Conservation (phyloP, 2,888 invertebrate species). For the Coelinius sp. region DNA sequence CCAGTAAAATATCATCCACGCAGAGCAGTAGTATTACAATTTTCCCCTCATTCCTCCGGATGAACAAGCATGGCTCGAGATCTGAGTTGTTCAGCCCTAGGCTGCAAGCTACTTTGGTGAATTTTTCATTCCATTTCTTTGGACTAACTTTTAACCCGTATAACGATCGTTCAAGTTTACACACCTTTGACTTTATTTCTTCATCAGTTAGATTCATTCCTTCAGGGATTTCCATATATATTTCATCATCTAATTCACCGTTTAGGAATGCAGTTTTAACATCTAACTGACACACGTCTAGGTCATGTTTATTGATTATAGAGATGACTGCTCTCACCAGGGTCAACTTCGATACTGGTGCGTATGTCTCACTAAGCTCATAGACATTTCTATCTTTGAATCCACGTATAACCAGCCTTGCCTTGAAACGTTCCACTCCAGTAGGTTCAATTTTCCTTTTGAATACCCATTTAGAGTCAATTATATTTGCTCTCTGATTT, state of each 20-base stretch:
- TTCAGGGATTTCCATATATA: constrained; percentile 36
- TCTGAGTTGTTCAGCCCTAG: not conserved
- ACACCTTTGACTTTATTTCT: not conserved
- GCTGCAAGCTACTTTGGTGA: not conserved
- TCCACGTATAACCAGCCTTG: not conserved
- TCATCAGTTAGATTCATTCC: not conserved
- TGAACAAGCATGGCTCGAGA: not conserved
- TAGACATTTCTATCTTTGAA: not conserved
- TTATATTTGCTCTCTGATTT: not conserved
- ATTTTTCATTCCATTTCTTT: not conserved
- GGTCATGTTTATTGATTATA: constrained; percentile 30
- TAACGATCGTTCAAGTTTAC: not conserved
- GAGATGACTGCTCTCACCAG: constrained; percentile 43
- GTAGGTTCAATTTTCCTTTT: constrained; percentile 29
- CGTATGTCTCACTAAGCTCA: no score
- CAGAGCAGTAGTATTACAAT: not conserved
- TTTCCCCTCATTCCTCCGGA: not conserved
- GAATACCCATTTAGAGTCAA: not conserved
- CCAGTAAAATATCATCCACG: constrained; percentile 43
- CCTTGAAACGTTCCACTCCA: constrained; percentile 6
- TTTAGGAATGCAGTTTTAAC: constrained; percentile 48
- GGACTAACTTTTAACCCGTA: not conserved
- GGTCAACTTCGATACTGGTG: constrained; percentile 39
- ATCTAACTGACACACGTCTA: constrained; percentile 47
- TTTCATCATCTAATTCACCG: constrained; percentile 40